Conservation (phyloP, 37 sponge, comb jelly and placozoan species). For the Theonella swinhoei region DNA sequence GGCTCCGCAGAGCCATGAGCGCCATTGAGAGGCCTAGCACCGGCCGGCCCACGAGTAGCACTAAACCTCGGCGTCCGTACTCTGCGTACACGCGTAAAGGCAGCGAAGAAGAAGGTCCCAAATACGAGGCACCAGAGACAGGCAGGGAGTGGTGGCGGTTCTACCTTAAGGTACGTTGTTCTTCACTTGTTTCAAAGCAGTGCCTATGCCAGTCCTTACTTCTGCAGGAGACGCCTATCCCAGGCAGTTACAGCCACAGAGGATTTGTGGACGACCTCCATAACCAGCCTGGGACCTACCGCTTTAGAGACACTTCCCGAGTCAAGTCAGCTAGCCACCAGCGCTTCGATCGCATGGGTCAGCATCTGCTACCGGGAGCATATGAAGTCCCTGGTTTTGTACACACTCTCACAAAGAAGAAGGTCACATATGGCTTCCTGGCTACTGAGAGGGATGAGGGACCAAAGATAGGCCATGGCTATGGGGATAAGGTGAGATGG, state of each 20-base stretch:
- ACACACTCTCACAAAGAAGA: slow-evolving; percentile 8
- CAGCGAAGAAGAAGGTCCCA: slow-evolving; percentile 43
- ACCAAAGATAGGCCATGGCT: slow-evolving; percentile 89
- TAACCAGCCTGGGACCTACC: slow-evolving; percentile 45
- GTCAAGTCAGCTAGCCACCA: slow-evolving; percentile 48
- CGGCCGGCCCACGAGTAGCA: slow-evolving; percentile 21
- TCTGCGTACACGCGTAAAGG: slow-evolving; percentile 76
- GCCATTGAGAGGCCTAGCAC: slow-evolving; percentile 43
- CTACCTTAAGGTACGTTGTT: slow-evolving; percentile 71
- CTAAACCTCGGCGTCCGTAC: slow-evolving; percentile 63
- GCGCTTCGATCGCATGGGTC: slow-evolving; percentile 41
- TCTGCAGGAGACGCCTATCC: slow-evolving; percentile 84
- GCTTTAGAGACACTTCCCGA: slow-evolving; percentile 66
- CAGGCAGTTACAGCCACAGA: slow-evolving; percentile 71
- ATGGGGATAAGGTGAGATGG: slow-evolving; percentile 84
- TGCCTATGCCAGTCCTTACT: not conserved
- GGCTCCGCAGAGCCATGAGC: slow-evolving; percentile 58
- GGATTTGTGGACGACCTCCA: slow-evolving; percentile 76
- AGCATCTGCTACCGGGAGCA: slow-evolving; percentile 70
- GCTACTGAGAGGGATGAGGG: slow-evolving; percentile 62
- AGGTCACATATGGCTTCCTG: slow-evolving; percentile 75
- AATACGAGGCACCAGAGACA: slow-evolving; percentile 65
- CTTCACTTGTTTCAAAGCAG: not conserved
- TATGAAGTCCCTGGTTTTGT: slow-evolving; percentile 75
- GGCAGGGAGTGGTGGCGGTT: slow-evolving; percentile 88